Evolutionary conservation across 2,888 invertebrate species (phyloP).

Genomic region (Cheilosia grossa): DNA sequence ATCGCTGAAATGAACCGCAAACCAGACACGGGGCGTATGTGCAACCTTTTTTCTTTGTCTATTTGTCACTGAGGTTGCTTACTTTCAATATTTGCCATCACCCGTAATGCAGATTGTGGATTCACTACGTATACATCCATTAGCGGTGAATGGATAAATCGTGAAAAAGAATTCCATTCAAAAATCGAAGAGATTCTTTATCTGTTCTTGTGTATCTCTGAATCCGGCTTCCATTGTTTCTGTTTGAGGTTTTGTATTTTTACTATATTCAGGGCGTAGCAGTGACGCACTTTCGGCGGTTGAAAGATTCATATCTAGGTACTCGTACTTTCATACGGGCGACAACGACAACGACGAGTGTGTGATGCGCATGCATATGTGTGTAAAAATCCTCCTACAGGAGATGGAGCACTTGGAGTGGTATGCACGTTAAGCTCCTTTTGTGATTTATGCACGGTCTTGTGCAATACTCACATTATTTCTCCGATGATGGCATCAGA

Average conservation of each 20-base stretch:
- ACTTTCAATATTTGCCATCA: background rate
- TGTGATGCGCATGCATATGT: background rate
- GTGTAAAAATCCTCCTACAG: background rate
- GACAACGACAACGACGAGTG: background rate
- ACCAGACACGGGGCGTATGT: slow-evolving; percentile 11
- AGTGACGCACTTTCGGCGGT: slow-evolving; percentile 23
- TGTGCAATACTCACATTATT: slow-evolving; percentile 11
- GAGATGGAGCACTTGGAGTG: background rate
- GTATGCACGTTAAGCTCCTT: slow-evolving; percentile 16
- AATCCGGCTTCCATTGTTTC: background rate
- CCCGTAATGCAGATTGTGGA: background rate
- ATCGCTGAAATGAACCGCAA: slow-evolving; percentile 3
- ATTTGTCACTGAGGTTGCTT: background rate
- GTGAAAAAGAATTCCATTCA: background rate
- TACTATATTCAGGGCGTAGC: slow-evolving; percentile 7
- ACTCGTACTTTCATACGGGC: background rate
- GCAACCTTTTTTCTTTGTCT: background rate
- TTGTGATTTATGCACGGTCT: slow-evolving; percentile 24
- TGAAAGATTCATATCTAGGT: background rate
- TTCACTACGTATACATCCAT: background rate
- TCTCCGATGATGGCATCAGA: slow-evolving; percentile 4
- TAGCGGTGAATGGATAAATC: background rate
- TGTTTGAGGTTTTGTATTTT: background rate
- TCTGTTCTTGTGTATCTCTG: background rate
- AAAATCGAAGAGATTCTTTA: background rate